Percentiles rank a stretch among this genome's conserved stretches.
Evolutionary conservation across 2,888 invertebrate genomes (phyloP).

Genomic region (Acleris cristana): DNA sequence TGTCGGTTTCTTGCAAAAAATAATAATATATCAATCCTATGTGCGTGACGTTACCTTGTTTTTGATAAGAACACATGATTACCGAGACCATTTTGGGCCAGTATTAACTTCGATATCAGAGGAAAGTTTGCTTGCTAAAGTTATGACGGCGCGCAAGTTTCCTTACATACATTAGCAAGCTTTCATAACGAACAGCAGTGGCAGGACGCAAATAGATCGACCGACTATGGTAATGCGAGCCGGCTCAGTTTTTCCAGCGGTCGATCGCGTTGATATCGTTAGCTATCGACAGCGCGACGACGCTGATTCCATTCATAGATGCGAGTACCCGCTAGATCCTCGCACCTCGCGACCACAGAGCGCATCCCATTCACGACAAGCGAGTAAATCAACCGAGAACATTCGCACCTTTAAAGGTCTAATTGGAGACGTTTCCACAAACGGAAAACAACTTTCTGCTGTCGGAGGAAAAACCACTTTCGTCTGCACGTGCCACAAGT

Average conservation of each 20-base stretch:
- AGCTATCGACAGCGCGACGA: constrained; percentile 45
- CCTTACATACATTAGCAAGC: constrained; percentile 31
- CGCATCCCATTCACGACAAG: constrained; percentile 80
- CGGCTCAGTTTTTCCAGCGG: constrained; percentile 55
- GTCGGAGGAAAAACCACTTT: constrained; percentile 76
- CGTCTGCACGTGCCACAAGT: constrained; percentile 66
- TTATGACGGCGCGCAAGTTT: constrained; percentile 24
- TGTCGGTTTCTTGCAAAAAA: constrained; percentile 22
- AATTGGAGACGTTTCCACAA: constrained; percentile 66
- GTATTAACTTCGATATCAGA: not conserved
- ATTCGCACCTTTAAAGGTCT: constrained; percentile 61
- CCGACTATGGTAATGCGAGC: constrained; percentile 55
- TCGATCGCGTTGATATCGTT: constrained; percentile 45
- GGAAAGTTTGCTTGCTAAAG: constrained; percentile 24
- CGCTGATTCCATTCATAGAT: constrained; percentile 68
- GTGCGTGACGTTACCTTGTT: not conserved
- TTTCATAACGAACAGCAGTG: constrained; percentile 27
- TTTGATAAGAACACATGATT: not conserved
- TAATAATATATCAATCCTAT: constrained; percentile 5
- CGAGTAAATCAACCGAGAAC: constrained; percentile 78
- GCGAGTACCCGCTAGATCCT: constrained; percentile 64
- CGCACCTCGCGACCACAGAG: constrained; percentile 76
- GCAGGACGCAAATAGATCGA: constrained; percentile 41
- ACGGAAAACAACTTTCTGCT: constrained; percentile 80
- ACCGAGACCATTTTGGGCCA: not conserved